Base-by-base conservation (phyloP, 2,113 vertebrate species). In the Myodes glareolus region DNA sequence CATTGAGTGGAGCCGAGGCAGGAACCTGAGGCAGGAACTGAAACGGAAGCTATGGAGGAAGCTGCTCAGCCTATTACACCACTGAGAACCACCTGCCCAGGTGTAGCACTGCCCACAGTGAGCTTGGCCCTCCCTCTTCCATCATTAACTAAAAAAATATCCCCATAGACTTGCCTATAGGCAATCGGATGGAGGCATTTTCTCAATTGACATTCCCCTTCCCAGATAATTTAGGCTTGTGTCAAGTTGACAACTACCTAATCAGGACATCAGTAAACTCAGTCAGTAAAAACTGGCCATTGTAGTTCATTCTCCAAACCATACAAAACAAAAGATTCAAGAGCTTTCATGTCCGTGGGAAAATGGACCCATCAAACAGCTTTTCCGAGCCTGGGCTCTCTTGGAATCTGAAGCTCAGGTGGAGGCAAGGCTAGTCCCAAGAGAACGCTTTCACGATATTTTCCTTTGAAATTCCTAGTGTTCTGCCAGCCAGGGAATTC, bases 381-480 rank as follows among this genome's bases (percentile, higher is more conserved):
- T 88, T 52, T 90, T 90, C 84, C 31, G 14, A 14, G 65, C 61
- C 86, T 91, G 68, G 39, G 29, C 67, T 77, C 75, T 72, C 87
- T 90, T 77, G 42, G 3, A 14, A 36, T 58, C 76, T 92, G 86
- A 88, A 58, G 58, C 19, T 1, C 17, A 58, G 88, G 92, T 45
- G 27, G 68, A 92, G 27, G 61, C 65, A 39, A 92, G 89, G 85
- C 63, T 42, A 61, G 39, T 89, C 82, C 87, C 58, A 0, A 92
- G 81, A 81, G 76, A 67, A 89, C 82, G 36, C 72, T 72, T 92
- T 45, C 36, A 39, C 55, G 82, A 89, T 65, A 82, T 77, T 78
- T 90, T 68, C 31, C 88, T 81, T 17, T 68, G 63, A 87, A 87
- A 94, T 73, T 87, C 73, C 76, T 77, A 52, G 14, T 68, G 86